Conservation (phyloP, 2,888 invertebrate genomes). For the Chrysolina haemoptera region DNA sequence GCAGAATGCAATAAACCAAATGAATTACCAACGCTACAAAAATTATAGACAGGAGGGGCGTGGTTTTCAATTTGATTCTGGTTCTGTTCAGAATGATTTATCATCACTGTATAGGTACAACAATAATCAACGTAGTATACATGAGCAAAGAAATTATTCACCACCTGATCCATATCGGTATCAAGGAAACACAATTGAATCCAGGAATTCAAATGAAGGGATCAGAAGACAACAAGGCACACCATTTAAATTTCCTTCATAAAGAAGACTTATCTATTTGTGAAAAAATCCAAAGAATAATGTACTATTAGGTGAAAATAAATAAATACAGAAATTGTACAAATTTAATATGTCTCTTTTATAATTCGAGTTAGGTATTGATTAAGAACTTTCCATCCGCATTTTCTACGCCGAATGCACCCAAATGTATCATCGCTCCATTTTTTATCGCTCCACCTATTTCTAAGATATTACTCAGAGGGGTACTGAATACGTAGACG, state of each 20-base stretch:
- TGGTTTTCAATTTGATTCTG: neutral
- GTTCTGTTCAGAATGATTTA: neutral
- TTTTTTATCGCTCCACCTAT: conserved; percentile 60
- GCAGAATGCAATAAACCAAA: neutral
- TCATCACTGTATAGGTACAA: neutral
- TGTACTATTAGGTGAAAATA: conserved; percentile 1
- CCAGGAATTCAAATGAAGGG: neutral
- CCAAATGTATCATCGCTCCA: conserved; percentile 57
- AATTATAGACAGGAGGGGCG: neutral
- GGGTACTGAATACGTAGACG: conserved; percentile 56
- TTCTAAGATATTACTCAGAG: conserved; percentile 59
- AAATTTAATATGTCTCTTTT: neutral
- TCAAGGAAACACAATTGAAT: neutral
- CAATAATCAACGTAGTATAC: neutral
- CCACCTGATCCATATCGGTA: neutral
- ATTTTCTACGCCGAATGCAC: conserved; percentile 61
- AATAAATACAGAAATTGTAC: neutral
- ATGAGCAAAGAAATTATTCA: conserved; percentile 10
- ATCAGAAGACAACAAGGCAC: conserved; percentile 12
- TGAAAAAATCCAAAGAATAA: conserved; percentile 16
- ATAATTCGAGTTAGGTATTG: conserved; percentile 6
- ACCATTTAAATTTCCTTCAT: conserved; percentile 28
- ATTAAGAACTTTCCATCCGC: conserved; percentile 47
- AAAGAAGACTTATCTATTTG: neutral
- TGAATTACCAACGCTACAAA: neutral